Base-by-base conservation (phyloP, 2,113 vertebrate genomes). In the Pimephales promelas region DNA sequence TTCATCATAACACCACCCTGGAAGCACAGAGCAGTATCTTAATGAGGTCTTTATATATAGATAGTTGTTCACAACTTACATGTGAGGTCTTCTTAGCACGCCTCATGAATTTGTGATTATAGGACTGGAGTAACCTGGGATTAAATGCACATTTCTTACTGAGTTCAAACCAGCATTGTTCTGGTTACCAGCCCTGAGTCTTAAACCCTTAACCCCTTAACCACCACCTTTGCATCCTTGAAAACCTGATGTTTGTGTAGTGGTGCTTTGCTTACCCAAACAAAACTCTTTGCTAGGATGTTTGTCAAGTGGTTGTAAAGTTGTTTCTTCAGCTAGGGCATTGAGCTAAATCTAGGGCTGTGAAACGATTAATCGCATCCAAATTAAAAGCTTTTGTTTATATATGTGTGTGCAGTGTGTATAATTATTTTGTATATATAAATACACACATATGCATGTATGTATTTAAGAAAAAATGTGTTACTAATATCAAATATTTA, bases 1-100 rank as follows among this genome's bases (percentile, higher is more conserved):
- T 75, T 85, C 90, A 91, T 82, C 79, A 86, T 90, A 86, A 56
- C 91, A 87, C 87, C 88, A 90, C 75, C 61, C 79, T 24, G 59
- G 20, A 78, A 73, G 79, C 40, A 61, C 85, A 84, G 49, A 62
- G 22, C 40, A 80, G 87, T 85, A 92, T 91, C 88, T 93, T 92
- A 91, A 92, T 86, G 36, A 92, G 91, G 83, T 22, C 36, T 61
- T 36, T 11, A 45, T 11, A 47, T 72, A 45, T 16, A 24, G 22
- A 47, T 45, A 26, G 36, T 26, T 72, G 70, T 45, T 45, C 70
- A 47, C 34, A 70, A 70, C 66, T 40, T 70, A 40, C 66, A 70
- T n/a, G 66, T 47, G n/a, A 47, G n/a, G 22, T 47, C 40, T 72
- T n/a, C 34, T n/a, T 40, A n/a, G 66, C 66, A 70, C 10, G 10